phyloP scores from a whole-genome alignment of 1,140 invertebrate genomes.

The Latrodectus geometricus region DNA sequence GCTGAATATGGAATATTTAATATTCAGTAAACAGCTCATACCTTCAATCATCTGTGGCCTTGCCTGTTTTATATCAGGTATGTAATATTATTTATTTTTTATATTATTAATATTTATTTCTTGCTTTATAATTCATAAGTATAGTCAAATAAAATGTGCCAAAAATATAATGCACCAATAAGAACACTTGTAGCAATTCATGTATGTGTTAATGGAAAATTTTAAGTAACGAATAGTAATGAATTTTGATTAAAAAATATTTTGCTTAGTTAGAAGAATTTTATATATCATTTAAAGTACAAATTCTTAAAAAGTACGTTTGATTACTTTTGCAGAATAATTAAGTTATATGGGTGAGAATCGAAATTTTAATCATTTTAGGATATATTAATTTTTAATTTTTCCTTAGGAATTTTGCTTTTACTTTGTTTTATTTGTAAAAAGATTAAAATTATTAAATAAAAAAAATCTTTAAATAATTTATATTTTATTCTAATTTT shows the following conservation, averaged over 20 bases:
- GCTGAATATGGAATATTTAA: constrained; percentile 44
- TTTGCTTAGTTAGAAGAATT: neutral
- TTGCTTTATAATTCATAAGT: neutral
- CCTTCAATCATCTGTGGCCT: constrained; percentile 60
- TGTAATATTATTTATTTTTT: neutral
- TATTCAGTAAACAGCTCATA: constrained; percentile 47
- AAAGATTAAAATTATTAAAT: too few relatives aligned
- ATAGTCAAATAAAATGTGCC: neutral
- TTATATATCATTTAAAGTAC: neutral
- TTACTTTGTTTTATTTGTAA: too few relatives aligned
- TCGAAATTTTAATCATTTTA: too few relatives aligned
- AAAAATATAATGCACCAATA: neutral
- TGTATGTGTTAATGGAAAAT: neutral
- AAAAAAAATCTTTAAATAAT: too few relatives aligned
- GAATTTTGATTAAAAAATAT: neutral
- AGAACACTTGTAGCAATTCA: neutral
- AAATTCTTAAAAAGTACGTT: too few relatives aligned
- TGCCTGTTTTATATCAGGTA: constrained; percentile 58
- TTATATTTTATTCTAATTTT: too few relatives aligned
- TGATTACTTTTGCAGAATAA: too few relatives aligned
- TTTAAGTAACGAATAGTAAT: neutral
- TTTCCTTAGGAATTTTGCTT: too few relatives aligned
- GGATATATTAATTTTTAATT: too few relatives aligned
- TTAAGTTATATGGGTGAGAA: too few relatives aligned
- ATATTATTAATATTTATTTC: neutral